Conservation (phyloP, 2,888 invertebrate species). For the Embidobia sp. region DNA sequence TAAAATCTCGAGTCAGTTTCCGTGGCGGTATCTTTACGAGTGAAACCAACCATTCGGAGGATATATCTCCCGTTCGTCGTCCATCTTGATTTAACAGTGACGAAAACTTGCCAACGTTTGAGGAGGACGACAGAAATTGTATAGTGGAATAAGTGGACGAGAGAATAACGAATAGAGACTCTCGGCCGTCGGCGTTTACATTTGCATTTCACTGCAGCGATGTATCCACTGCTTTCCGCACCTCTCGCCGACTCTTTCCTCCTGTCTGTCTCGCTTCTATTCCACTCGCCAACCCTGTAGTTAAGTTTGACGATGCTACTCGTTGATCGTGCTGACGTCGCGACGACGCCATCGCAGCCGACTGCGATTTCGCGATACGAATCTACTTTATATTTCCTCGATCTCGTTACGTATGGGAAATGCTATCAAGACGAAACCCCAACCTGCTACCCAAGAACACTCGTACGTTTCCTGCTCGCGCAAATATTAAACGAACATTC, state of each 20-base stretch:
- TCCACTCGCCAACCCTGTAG: conserved; percentile 19
- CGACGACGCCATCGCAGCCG: conserved; percentile 55
- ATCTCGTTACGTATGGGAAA: conserved; percentile 60
- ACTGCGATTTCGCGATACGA: conserved; percentile 58
- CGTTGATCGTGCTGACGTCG: conserved; percentile 65
- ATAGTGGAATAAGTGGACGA: conserved; percentile 59
- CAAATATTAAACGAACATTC: conserved; percentile 44
- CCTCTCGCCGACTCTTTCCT: not conserved
- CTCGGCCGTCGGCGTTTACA: conserved; percentile 55
- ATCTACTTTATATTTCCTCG: conserved; percentile 56
- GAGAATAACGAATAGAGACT: conserved; percentile 62
- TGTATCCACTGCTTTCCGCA: not conserved
- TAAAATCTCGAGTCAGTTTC: conserved; percentile 54
- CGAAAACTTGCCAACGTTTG: conserved; percentile 57
- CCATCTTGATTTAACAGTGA: conserved; percentile 48
- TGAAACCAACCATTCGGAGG: conserved; percentile 14
- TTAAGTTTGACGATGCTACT: conserved; percentile 55
- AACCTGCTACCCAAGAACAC: conserved; percentile 14
- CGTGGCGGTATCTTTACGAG: conserved; percentile 46
- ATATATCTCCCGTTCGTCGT: conserved; percentile 39
- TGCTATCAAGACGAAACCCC: conserved; percentile 38
- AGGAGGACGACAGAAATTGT: conserved; percentile 53
- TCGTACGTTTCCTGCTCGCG: conserved; percentile 34
- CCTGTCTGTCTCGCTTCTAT: not conserved
- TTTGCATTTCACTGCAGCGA: conserved; percentile 60